Conservation (phyloP, 2,797 vertebrate species). For the Notamacropus eugenii region DNA sequence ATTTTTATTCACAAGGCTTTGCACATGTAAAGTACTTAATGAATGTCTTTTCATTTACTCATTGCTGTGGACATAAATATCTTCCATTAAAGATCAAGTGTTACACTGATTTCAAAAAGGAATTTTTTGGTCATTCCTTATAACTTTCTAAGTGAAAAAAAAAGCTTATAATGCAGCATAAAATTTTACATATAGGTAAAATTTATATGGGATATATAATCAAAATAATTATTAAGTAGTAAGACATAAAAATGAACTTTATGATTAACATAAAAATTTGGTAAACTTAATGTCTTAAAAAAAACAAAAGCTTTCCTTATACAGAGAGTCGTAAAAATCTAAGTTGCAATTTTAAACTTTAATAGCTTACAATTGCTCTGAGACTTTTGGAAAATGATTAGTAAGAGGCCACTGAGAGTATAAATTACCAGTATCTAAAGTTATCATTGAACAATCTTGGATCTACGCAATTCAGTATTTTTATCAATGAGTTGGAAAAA, state of each 20-base stretch:
- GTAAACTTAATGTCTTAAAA: neutral
- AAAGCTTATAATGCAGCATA: neutral
- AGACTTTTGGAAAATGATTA: neutral
- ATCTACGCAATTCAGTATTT: slow-evolving; percentile 31
- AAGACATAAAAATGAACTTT: slow-evolving; percentile 31
- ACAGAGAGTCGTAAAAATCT: neutral
- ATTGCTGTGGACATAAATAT: neutral
- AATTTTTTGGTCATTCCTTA: slow-evolving; percentile 14
- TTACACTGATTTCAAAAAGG: slow-evolving; percentile 26
- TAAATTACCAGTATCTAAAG: slow-evolving; percentile 12
- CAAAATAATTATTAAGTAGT: slow-evolving; percentile 32
- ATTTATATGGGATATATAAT: neutral
- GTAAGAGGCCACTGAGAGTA: neutral
- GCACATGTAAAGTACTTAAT: neutral
- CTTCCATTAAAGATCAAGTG: slow-evolving; percentile 39
- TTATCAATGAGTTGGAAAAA: slow-evolving; percentile 27
- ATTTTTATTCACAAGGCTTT: neutral
- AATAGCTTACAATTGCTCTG: neutral
- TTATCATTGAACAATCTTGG: slow-evolving; percentile 5
- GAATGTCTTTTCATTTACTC: neutral
- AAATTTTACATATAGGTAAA: slow-evolving; percentile 38
- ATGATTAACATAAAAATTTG: slow-evolving; percentile 29
- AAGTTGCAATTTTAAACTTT: neutral
- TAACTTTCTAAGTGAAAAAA: slow-evolving; percentile 23
- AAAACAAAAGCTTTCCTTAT: neutral